phyloP scores from a whole-genome alignment of 1,140 invertebrate genomes.

The Copidosoma floridanum region DNA sequence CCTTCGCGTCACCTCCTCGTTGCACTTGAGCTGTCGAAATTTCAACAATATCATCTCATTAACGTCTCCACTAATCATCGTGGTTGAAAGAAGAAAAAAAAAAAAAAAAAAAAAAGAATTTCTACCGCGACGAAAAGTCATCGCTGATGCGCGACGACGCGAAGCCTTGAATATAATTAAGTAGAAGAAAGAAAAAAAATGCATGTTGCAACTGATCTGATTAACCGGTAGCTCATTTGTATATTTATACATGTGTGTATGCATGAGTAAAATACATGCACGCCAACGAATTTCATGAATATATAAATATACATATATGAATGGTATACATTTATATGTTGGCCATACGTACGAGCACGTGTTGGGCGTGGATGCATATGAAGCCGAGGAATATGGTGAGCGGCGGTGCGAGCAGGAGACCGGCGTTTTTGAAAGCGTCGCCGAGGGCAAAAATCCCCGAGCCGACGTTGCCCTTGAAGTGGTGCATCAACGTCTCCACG shows the following conservation, averaged over 20 bases:
- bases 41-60: no score
- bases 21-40: conserved; percentile 63
- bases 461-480: conserved; percentile 75
- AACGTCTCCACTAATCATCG: no score
- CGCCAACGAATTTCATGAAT: no score
- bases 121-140: no score
- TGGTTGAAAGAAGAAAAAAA: no score
- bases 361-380: conserved; percentile 72
- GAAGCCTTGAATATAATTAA: conserved; percentile 20
- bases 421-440: conserved; percentile 73
- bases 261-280: no score
- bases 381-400: conserved; percentile 66
- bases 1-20: conserved; percentile 64
- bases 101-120: no score
- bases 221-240: no score
- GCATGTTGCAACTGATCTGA: background rate
- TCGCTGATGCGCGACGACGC: background rate
- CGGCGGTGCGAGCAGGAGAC: conserved; percentile 65
- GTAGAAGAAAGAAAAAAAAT: background rate
- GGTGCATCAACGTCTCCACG: conserved; percentile 70
- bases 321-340: no score
- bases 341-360: conserved; percentile 64
- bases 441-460: conserved; percentile 76
- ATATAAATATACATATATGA: no score
- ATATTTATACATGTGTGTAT: no score